These are phyloP conservation scores for Oostethus manadensis DNA, from an alignment of 2,113 vertebrate genomes.

Conservation along the genomic window DNA sequence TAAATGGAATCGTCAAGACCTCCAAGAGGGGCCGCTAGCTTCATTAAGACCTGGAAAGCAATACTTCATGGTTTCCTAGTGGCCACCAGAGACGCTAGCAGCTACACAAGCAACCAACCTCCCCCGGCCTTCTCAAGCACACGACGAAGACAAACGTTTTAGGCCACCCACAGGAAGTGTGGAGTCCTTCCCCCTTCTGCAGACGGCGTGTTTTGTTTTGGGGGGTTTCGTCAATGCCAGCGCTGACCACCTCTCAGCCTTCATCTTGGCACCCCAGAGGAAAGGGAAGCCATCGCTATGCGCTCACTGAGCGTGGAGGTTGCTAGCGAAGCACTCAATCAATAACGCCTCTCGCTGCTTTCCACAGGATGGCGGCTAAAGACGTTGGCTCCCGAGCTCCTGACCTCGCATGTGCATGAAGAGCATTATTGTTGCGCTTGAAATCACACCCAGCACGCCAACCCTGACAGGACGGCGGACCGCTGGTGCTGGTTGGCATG, in stretches of 20 bases:
- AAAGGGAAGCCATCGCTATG: slow-evolving; percentile 42
- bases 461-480: not conserved
- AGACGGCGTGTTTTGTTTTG: too few species aligned
- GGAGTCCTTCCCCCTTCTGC: too few species aligned
- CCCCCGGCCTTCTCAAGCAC: too few species aligned
- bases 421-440: too few species aligned
- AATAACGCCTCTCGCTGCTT: slow-evolving; percentile 39
- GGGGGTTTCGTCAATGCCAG: slow-evolving; percentile 31
- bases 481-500: not conserved
- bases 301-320: slow-evolving; percentile 1
- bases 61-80: slow-evolving; percentile 35
- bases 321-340: slow-evolving; percentile 41
- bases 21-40: slow-evolving; percentile 38
- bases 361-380: not conserved
- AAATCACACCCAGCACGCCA: not conserved
- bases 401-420: too few species aligned
- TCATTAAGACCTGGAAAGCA: slow-evolving; percentile 33
- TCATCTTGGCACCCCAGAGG: slow-evolving; percentile 13
- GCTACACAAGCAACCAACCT: slow-evolving; percentile 37
- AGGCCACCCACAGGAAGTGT: too few species aligned
- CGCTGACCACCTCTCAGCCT: slow-evolving; percentile 3
- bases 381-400: too few species aligned
- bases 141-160: too few species aligned
- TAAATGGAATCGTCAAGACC: slow-evolving; percentile 34
- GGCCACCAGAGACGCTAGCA: slow-evolving; percentile 19